These are phyloP conservation scores for Meganola albula DNA, from an alignment of 2,888 invertebrate species.

Conservation along the genomic window DNA sequence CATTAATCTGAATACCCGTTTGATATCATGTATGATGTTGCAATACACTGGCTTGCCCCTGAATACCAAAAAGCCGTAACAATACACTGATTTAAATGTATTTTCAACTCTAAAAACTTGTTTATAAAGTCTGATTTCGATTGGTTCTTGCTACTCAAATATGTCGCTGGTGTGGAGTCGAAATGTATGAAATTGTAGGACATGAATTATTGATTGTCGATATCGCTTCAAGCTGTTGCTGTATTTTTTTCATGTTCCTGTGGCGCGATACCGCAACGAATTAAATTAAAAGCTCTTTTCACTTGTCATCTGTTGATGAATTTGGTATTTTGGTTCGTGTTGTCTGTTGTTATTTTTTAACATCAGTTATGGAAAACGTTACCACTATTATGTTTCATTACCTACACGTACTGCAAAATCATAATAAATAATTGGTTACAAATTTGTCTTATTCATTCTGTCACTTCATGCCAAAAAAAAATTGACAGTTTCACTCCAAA, in stretches of 20 bases:
- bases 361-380: conserved; percentile 11
- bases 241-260: conserved; percentile 70
- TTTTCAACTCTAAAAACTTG: conserved; percentile 34
- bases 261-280: conserved; percentile 74
- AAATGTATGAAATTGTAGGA: conserved; percentile 76
- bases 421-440: too few relatives aligned
- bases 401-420: too few relatives aligned
- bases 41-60: conserved; percentile 61
- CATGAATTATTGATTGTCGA: conserved; percentile 79
- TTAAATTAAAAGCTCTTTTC: conserved; percentile 79
- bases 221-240: conserved; percentile 77
- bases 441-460: too few relatives aligned
- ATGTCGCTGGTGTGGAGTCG: conserved; percentile 38
- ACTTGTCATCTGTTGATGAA: conserved; percentile 76
- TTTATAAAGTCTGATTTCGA: conserved; percentile 47
- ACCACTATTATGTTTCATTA: conserved; percentile 10
- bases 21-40: conserved; percentile 75
- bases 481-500: too few relatives aligned
- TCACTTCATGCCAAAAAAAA: too few relatives aligned
- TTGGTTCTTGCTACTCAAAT: conserved; percentile 35
- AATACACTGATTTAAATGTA: conserved; percentile 20
- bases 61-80: conserved; percentile 37
- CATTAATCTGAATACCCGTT: conserved; percentile 77
- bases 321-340: conserved; percentile 62
- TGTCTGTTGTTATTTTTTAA: conserved; percentile 42